Evolutionary conservation across 2,888 invertebrate genomes (phyloP).

Genomic region (Eremobia ochroleuca): DNA sequence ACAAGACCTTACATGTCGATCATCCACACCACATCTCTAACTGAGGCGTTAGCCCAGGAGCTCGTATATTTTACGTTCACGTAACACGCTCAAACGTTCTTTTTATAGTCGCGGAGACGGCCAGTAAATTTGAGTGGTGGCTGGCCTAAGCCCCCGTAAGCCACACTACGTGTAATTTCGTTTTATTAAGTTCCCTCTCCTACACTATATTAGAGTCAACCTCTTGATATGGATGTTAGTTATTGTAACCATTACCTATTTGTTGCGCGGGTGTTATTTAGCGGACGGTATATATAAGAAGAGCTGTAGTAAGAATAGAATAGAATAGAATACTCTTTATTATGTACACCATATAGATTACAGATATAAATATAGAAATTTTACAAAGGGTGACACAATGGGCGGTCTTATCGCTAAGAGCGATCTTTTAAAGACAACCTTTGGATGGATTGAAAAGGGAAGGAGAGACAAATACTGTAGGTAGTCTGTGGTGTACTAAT

Average conservation of each 20-base stretch:
- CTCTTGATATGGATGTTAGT: conserved; percentile 66
- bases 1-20: conserved; percentile 25
- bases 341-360: too few species aligned
- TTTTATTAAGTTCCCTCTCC: conserved; percentile 83
- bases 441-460: too few species aligned
- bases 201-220: conserved; percentile 74
- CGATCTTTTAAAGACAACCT: too few species aligned
- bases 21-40: conserved; percentile 50
- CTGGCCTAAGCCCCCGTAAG: conserved; percentile 77
- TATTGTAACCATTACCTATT: conserved; percentile 59
- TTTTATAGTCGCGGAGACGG: conserved; percentile 82
- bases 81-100: conserved; percentile 78
- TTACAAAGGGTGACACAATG: too few species aligned
- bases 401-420: too few species aligned
- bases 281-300: not conserved
- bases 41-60: conserved; percentile 52
- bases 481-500: too few species aligned
- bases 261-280: conserved; percentile 34
- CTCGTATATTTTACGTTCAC: conserved; percentile 74
- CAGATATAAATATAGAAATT: too few species aligned
- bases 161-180: conserved; percentile 78
- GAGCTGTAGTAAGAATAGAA: conserved; percentile 20
- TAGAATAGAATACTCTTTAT: too few species aligned
- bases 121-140: conserved; percentile 83
- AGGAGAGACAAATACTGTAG: too few species aligned